Evolutionary conservation across 2,888 invertebrate species (phyloP).

Genomic region (Trissolcus japonicus): DNA sequence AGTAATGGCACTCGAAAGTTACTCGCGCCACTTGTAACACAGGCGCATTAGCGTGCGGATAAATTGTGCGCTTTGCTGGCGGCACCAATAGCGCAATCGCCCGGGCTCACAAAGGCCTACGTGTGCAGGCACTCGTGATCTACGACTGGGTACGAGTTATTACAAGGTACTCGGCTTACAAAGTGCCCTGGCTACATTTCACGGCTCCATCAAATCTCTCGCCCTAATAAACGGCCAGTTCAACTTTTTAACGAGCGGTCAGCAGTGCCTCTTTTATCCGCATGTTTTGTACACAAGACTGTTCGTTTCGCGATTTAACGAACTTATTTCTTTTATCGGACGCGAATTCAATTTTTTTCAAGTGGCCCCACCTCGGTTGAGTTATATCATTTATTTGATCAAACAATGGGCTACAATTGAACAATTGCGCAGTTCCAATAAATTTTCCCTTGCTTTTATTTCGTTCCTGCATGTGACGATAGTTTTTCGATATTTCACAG

Average conservation of each 20-base stretch:
- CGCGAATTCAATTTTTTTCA: conserved; percentile 36
- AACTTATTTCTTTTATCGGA: conserved; percentile 45
- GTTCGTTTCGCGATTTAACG: conserved; percentile 38
- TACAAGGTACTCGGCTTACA: conserved; percentile 57
- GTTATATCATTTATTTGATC: conserved; percentile 41
- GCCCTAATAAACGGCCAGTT: conserved; percentile 67
- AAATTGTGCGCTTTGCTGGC: conserved; percentile 49
- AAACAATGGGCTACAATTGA: conserved; percentile 51
- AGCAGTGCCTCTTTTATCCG: conserved; percentile 57
- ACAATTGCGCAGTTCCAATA: conserved; percentile 33
- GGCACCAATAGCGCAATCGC: conserved; percentile 38
- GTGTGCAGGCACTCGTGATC: conserved; percentile 36
- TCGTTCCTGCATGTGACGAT: conserved; percentile 16
- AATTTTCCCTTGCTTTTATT: conserved; percentile 27
- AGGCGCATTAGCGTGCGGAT: conserved; percentile 61
- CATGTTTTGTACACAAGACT: conserved; percentile 44
- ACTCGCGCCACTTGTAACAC: conserved; percentile 68
- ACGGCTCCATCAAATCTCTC: conserved; percentile 57
- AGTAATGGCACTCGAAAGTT: conserved; percentile 69
- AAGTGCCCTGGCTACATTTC: conserved; percentile 59
- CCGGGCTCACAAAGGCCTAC: conserved; percentile 43
- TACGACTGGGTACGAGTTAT: conserved; percentile 50
- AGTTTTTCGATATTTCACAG: conserved; percentile 26
- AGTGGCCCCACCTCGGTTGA: conserved; percentile 22
- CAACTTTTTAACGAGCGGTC: conserved; percentile 73